Percentiles rank a stretch among this genome's conserved stretches.
Conservation (phyloP, 2,888 invertebrate species). For the Synanthedon myopaeformis region DNA sequence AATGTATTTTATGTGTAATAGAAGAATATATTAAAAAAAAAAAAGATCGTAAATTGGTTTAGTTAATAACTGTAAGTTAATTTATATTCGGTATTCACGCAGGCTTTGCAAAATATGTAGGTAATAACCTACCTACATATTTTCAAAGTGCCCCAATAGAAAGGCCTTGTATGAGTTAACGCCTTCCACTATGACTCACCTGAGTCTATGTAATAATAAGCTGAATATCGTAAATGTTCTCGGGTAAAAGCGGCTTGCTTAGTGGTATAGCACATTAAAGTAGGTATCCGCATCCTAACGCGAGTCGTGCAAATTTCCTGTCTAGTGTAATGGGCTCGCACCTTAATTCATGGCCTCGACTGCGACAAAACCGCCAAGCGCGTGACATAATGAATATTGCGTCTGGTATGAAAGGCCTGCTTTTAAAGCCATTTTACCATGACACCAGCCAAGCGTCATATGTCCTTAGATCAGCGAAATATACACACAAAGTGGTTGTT, state of each 20-base stretch:
- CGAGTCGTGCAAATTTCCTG: constrained; percentile 47
- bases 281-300: constrained; percentile 21
- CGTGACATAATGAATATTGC: constrained; percentile 42
- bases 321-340: constrained; percentile 37
- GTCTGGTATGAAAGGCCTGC: constrained; percentile 23
- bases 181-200: too few species aligned
- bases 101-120: too few species aligned
- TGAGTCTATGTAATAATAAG: too few species aligned
- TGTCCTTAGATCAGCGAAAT: not conserved
- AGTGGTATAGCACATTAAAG: not conserved
- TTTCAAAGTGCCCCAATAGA: too few species aligned
- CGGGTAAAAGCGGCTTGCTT: constrained; percentile 13
- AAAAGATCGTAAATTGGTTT: too few species aligned
- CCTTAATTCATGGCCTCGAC: constrained; percentile 46
- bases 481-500: not conserved
- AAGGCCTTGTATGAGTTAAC: too few species aligned
- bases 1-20: too few species aligned
- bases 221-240: not conserved
- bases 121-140: too few species aligned
- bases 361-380: constrained; percentile 31
- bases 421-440: constrained; percentile 20
- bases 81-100: too few species aligned
- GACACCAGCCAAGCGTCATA: not conserved
- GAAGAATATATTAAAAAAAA: too few species aligned
- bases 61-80: too few species aligned